A percentile compares a stretch with the other conserved stretches of the same genome.
Conservation (phyloP, 2,888 invertebrate genomes). For the Drosophila vallismaia region DNA sequence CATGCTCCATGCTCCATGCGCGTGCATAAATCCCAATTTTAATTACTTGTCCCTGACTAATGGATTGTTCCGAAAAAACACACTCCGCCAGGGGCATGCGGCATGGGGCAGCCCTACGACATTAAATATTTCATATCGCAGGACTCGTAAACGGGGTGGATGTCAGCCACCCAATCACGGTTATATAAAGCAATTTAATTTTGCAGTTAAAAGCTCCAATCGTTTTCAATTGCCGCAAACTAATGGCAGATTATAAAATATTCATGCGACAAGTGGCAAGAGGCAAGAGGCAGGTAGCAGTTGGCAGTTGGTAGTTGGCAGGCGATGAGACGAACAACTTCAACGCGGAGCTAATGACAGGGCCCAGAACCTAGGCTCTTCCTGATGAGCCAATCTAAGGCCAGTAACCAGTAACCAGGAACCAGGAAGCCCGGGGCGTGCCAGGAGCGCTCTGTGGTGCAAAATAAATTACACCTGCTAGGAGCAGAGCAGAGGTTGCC, state of each 20-base stretch:
- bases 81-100: background rate
- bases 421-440: constrained; percentile 10
- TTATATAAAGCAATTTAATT: constrained; percentile 72
- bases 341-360: constrained; percentile 59
- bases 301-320: constrained; percentile 11
- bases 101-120: constrained; percentile 19
- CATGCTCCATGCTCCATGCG: constrained; percentile 50
- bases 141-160: background rate
- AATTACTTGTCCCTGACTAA: constrained; percentile 73
- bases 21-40: constrained; percentile 77
- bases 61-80: constrained; percentile 63
- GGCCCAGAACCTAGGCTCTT: constrained; percentile 16
- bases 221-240: constrained; percentile 80
- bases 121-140: constrained; percentile 61
- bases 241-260: constrained; percentile 79
- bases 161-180: constrained; percentile 20
- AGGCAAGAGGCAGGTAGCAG: too few relatives aligned
- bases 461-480: constrained; percentile 70
- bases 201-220: constrained; percentile 79
- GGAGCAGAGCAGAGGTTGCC: too few relatives aligned
- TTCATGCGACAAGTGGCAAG: constrained; percentile 66
- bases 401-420: constrained; percentile 33
- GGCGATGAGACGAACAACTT: constrained; percentile 45
- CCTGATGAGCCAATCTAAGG: constrained; percentile 67
- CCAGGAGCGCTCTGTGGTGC: constrained; percentile 25